A percentile compares a stretch with the other conserved stretches of the same genome.
Evolutionary conservation across 2,888 invertebrate species (phyloP).

Genomic region (Lathronympha strigana): DNA sequence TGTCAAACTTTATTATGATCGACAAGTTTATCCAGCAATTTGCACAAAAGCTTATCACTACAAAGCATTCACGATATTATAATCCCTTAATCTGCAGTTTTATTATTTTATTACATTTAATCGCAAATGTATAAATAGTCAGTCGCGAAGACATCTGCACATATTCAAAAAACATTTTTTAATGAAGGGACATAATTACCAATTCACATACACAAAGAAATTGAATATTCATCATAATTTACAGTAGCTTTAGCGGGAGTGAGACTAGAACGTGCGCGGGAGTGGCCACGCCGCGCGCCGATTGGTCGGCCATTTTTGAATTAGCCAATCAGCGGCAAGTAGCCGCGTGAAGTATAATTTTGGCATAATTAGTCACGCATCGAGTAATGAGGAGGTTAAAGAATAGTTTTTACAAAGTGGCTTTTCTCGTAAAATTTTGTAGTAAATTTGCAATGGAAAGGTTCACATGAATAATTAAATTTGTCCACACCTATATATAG

Average conservation of each 20-base stretch:
- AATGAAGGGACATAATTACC: constrained; percentile 15
- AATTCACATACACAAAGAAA: constrained; percentile 46
- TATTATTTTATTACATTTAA: not conserved
- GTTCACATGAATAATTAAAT: constrained; percentile 10
- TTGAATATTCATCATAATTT: constrained; percentile 71
- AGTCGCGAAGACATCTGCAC: not conserved
- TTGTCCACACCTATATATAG: not conserved
- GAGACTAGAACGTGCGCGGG: constrained; percentile 71
- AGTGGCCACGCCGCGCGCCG: constrained; percentile 72
- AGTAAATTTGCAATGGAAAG: constrained; percentile 5
- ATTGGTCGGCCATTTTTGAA: constrained; percentile 74
- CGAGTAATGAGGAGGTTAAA: constrained; percentile 58
- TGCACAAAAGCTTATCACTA: not conserved
- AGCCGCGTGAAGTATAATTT: constrained; percentile 72
- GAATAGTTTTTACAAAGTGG: constrained; percentile 43
- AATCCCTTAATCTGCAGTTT: not conserved
- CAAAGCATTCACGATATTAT: constrained; percentile 6
- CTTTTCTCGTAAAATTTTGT: not conserved
- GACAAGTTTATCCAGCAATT: constrained; percentile 1
- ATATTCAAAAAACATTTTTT: not conserved
- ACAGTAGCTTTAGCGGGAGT: constrained; percentile 50
- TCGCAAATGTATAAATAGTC: not conserved
- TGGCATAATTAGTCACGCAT: constrained; percentile 83
- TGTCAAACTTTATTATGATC: constrained; percentile 8
- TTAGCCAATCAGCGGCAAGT: constrained; percentile 68